These are phyloP conservation scores for Ectemnius cavifrons DNA, from an alignment of 2,888 invertebrate genomes.

Conservation along the genomic window DNA sequence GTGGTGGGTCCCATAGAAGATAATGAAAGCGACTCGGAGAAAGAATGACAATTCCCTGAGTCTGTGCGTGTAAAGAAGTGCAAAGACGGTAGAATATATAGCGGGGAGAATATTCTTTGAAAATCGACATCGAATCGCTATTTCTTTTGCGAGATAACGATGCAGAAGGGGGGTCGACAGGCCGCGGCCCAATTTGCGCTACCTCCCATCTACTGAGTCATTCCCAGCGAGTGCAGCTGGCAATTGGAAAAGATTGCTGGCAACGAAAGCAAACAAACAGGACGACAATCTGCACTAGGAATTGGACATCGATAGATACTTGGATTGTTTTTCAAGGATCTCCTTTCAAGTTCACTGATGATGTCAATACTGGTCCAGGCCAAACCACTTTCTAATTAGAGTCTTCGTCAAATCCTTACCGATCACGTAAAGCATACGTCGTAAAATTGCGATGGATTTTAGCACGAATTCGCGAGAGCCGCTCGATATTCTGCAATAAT, in stretches of 20 bases:
- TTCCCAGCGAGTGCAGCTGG: slow-evolving; percentile 11
- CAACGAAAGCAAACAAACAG: slow-evolving; percentile 18
- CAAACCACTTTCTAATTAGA: background rate
- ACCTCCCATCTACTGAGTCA: slow-evolving; percentile 10
- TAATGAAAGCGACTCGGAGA: background rate
- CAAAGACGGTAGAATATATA: slow-evolving; percentile 15
- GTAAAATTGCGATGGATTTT: slow-evolving; percentile 28
- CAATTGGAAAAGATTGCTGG: background rate
- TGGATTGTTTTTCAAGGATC: background rate
- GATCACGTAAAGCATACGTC: slow-evolving; percentile 50
- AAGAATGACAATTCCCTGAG: slow-evolving; percentile 7
- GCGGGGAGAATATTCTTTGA: slow-evolving; percentile 18
- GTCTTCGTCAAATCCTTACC: background rate
- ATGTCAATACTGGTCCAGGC: background rate
- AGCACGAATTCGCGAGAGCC: background rate
- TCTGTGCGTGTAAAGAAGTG: background rate
- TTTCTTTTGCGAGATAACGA: slow-evolving; percentile 24
- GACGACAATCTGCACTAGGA: background rate
- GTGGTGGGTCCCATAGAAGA: background rate
- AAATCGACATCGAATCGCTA: slow-evolving; percentile 33
- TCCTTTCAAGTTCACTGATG: background rate
- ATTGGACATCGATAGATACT: background rate
- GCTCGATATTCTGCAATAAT: background rate
- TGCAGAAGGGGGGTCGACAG: background rate
- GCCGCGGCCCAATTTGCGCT: slow-evolving; percentile 40